Percentiles rank a stretch among this genome's conserved stretches.
Evolutionary conservation across 2,797 vertebrate species (phyloP).

Genomic region (Sebastes matsubarae): DNA sequence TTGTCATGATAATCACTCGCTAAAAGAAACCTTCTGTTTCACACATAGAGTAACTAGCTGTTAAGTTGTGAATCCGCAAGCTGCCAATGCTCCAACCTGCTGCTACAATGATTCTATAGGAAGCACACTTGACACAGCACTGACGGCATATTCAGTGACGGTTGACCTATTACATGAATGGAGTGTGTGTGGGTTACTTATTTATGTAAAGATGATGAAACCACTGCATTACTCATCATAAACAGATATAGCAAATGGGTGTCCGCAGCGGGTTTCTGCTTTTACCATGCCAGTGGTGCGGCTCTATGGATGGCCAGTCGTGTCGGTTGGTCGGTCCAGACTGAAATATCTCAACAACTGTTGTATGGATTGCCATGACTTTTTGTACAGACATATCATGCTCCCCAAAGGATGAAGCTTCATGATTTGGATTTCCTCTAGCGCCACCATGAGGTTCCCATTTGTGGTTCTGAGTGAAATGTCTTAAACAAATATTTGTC

Average conservation of each 20-base stretch:
- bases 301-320: not conserved
- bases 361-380: too few species aligned
- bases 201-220: not conserved
- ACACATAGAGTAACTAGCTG: conserved; percentile 18
- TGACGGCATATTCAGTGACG: not conserved
- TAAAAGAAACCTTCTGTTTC: not conserved
- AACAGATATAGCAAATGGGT: not conserved
- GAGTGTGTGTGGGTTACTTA: not conserved
- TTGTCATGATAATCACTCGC: not conserved
- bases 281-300: fast-evolving
- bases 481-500: not conserved
- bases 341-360: not conserved
- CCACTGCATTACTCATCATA: not conserved
- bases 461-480: not conserved
- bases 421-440: too few species aligned
- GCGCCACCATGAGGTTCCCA: too few species aligned
- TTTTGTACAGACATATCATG: too few species aligned
- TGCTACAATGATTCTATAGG: not conserved
- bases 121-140: not conserved
- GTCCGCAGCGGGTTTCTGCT: not conserved
- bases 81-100: not conserved
- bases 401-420: too few species aligned
- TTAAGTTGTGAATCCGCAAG: not conserved
- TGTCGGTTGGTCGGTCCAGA: not conserved
- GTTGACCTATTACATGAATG: not conserved